Evolutionary conservation across 2,888 invertebrate species (phyloP).

Genomic region (Nemurella pictetii): DNA sequence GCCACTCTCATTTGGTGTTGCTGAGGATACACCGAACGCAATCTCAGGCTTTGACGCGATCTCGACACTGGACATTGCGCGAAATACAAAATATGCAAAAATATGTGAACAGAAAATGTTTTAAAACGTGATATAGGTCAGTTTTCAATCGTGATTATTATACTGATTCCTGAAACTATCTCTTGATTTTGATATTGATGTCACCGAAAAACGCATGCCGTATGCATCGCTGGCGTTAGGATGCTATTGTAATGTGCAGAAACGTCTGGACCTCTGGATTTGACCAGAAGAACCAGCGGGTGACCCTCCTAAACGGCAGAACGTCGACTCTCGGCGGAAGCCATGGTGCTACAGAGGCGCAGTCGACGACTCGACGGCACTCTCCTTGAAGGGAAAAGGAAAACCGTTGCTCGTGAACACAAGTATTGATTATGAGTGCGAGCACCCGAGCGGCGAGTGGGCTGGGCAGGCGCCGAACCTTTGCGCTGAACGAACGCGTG

Average conservation of each 20-base stretch:
- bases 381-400: conserved; percentile 8
- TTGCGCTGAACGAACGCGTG: neutral
- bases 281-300: conserved; percentile 40
- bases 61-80: conserved; percentile 9
- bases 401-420: conserved; percentile 36
- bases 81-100: neutral
- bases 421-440: conserved; percentile 33
- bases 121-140: neutral
- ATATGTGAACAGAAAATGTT: conserved; percentile 9
- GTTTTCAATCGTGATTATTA: conserved; percentile 5
- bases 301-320: conserved; percentile 29
- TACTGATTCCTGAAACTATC: neutral
- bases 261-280: conserved; percentile 18
- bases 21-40: neutral
- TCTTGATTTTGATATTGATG: conserved; percentile 21
- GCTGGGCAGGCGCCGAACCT: neutral
- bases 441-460: neutral
- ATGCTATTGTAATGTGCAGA: neutral
- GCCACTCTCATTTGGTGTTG: neutral
- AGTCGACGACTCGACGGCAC: conserved; percentile 30
- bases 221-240: conserved; percentile 7
- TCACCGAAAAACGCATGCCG: conserved; percentile 24
- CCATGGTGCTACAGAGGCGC: conserved; percentile 35
- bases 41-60: neutral
- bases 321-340: conserved; percentile 12